Base-by-base conservation (phyloP, 2,888 invertebrate species). In the Gnatocerus cornutus region DNA sequence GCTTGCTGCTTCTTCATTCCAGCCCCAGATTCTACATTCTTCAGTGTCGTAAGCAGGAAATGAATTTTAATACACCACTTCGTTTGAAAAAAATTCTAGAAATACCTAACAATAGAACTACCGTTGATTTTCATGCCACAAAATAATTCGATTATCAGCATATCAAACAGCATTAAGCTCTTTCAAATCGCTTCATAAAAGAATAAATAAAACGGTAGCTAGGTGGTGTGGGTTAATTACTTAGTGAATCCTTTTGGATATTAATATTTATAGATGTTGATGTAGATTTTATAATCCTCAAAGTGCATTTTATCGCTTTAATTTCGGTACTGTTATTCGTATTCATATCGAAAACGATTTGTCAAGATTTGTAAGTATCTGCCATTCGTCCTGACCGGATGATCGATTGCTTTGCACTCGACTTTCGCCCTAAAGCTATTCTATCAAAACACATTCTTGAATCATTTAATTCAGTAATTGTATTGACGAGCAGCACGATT, bases 271-370 rank as follows among this genome's bases (percentile, higher is more conserved):
- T 69, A 41, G 21, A 21, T 52, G 37, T 52, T 58, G 37, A 69
- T 69, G 59, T 14, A 53, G 10, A 69, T 69, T 69, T 69, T 68
- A 63, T 71, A 71, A 71, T 71, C 71, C 53, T 21, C 46, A 37
- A 62, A 53, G 52, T 62, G 61, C 41, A 63, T 62, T 71, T 71
- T 71, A 71, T 68, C 62, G 70, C 69, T 63, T 68, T 68, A 71
- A 71, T 68, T 71, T 71, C 45, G 58, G 21, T 48, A 62, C 62
- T 59, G 62, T 63, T 71, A 71, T 71, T 64, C 71, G 80, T 78
- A 83, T 83, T 83, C 81, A 82, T 84, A 83, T 80, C 81, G 79
- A 81, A 80, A 83, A 80, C 83, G 83, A 84, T 84, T 84, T 84
- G 84, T 84, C 84, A 84, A 82, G 84, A 84, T 84, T 83, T 84